These are phyloP conservation scores for Paralvinella palmiformis DNA, from an alignment of 1,140 invertebrate species.

Conservation along the genomic window DNA sequence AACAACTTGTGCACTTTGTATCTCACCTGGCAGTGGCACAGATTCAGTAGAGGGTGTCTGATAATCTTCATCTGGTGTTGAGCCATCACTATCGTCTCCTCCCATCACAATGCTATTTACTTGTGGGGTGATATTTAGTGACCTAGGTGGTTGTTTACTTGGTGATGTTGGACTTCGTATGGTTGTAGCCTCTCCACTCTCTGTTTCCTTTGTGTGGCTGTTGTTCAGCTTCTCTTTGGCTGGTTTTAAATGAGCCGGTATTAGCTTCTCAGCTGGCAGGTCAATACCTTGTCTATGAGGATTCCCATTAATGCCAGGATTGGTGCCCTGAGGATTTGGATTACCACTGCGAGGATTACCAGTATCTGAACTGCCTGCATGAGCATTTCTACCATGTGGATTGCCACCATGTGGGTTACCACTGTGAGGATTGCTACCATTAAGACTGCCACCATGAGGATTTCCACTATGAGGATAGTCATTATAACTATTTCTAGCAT, in stretches of 20 bases:
- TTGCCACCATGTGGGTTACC: too few species aligned
- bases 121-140: neutral
- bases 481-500: too few species aligned
- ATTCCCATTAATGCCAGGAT: neutral
- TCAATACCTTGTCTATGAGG: too few species aligned
- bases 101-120: too few species aligned
- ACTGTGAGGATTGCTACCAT: too few species aligned
- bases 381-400: neutral
- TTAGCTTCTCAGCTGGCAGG: conserved; percentile 40
- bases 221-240: conserved; percentile 59
- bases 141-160: neutral
- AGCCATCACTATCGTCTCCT: conserved; percentile 16
- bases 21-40: conserved; percentile 3
- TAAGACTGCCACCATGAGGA: too few species aligned
- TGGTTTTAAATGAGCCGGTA: conserved; percentile 55
- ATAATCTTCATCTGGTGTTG: conserved; percentile 16
- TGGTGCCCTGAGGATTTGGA: neutral
- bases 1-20: too few species aligned
- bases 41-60: conserved; percentile 19
- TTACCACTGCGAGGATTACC: neutral
- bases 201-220: conserved; percentile 60
- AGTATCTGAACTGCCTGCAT: neutral
- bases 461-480: too few species aligned
- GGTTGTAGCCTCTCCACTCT: conserved; percentile 53
- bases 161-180: conserved; percentile 16